phyloP scores from a whole-genome alignment of 2,888 invertebrate species.

The Bombylius major region DNA sequence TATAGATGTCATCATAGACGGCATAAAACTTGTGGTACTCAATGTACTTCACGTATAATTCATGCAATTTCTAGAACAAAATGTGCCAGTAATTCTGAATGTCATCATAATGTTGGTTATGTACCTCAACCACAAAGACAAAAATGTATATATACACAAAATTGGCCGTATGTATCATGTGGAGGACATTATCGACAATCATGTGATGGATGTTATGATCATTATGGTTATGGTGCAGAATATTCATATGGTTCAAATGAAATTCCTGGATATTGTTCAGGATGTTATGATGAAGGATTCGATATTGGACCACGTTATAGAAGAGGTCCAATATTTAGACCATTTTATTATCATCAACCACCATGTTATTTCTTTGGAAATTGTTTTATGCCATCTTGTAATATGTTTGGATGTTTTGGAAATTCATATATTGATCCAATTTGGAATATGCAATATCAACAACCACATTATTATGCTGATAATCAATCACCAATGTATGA shows the following conservation, averaged over 20 bases:
- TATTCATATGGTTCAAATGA: constrained; percentile 3
- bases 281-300: constrained; percentile 15
- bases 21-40: constrained; percentile 26
- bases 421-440: constrained; percentile 7
- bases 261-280: constrained; percentile 5
- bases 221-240: constrained; percentile 11
- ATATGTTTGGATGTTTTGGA: constrained; percentile 5
- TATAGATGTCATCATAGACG: constrained; percentile 20
- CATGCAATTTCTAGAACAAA: constrained; percentile 14
- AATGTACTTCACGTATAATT: constrained; percentile 28
- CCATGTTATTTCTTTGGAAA: constrained; percentile 12
- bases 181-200: constrained; percentile 7
- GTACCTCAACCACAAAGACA: constrained; percentile 13
- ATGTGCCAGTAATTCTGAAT: constrained; percentile 3
- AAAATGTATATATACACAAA: constrained; percentile 7
- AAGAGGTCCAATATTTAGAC: constrained; percentile 13
- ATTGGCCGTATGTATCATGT: constrained; percentile 15
- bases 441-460: background rate
- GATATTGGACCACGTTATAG: constrained; percentile 12
- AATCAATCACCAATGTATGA: background rate
- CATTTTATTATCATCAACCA: constrained; percentile 12
- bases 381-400: constrained; percentile 5
- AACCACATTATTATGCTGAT: background rate
- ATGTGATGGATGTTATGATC: constrained; percentile 16
- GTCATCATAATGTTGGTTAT: constrained; percentile 8